These are phyloP conservation scores for Bufotes viridis DNA, from an alignment of 2,797 vertebrate species.

Conservation along the genomic window DNA sequence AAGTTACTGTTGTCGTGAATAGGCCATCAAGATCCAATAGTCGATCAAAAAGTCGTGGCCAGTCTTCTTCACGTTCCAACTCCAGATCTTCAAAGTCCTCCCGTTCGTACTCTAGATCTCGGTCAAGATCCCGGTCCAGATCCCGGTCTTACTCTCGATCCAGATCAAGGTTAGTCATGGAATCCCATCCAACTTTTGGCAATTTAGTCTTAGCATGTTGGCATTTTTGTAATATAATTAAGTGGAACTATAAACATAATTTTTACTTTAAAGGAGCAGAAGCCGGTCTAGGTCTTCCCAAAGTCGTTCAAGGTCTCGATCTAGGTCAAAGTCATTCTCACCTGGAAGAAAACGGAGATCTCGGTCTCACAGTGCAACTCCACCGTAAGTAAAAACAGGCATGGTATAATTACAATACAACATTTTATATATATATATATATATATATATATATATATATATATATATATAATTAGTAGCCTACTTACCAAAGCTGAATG, in stretches of 20 bases:
- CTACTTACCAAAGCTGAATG: not conserved
- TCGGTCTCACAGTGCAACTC: constrained; percentile 87
- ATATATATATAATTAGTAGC: not conserved
- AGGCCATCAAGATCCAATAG: constrained; percentile 84
- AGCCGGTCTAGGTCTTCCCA: constrained; percentile 87
- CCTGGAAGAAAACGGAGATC: constrained; percentile 82
- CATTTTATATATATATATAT: too few species aligned
- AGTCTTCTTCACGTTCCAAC: constrained; percentile 90
- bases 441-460: too few species aligned
- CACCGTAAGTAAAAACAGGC: constrained; percentile 80
- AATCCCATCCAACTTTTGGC: not conserved
- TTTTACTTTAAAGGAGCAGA: constrained; percentile 76
- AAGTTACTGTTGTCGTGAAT: not conserved
- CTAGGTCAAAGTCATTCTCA: constrained; percentile 87
- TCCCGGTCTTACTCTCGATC: constrained; percentile 88
- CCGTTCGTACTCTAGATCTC: constrained; percentile 86
- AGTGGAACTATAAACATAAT: not conserved
- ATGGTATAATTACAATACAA: too few species aligned
- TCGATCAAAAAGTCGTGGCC: constrained; percentile 87
- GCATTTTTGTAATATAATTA: not conserved
- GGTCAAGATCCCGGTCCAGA: constrained; percentile 79
- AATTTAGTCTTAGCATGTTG: not conserved
- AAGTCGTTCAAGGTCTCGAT: constrained; percentile 84
- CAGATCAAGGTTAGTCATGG: constrained; percentile 81
- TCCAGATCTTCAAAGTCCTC: constrained; percentile 94